A percentile compares a stretch with the other conserved stretches of the same genome.
These are phyloP conservation scores for Lycaena phlaeas DNA, from an alignment of 2,888 invertebrate genomes.

Conservation along the genomic window DNA sequence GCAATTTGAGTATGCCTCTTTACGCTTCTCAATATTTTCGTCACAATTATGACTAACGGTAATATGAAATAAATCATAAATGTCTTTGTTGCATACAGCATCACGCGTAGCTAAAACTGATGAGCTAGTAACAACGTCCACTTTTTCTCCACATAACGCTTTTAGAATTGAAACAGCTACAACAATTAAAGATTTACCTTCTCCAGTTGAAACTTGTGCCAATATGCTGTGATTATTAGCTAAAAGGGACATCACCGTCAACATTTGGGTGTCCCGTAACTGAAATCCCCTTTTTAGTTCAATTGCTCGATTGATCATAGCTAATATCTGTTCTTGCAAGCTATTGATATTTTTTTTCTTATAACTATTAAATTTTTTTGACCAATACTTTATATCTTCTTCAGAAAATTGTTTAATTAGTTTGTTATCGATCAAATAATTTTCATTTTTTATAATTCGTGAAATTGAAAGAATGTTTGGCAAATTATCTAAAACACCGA, in stretches of 20 bases:
- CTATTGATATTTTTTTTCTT: background rate
- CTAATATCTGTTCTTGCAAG: slow-evolving; percentile 1
- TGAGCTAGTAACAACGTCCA: slow-evolving; percentile 10
- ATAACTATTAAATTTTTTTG: background rate
- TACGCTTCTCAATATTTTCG: slow-evolving; percentile 4
- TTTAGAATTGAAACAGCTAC: slow-evolving; percentile 9
- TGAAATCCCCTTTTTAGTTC: slow-evolving; percentile 9
- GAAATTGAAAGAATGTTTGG: background rate
- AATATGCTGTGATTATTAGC: slow-evolving; percentile 3
- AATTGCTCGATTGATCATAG: slow-evolving; percentile 7
- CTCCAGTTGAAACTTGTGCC: slow-evolving; percentile 9
- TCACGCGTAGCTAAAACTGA: slow-evolving; percentile 10
- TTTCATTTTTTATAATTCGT: background rate
- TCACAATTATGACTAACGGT: slow-evolving; percentile 7
- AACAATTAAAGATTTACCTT: slow-evolving; percentile 9
- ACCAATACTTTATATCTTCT: slow-evolving; percentile 6
- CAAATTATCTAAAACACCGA: background rate
- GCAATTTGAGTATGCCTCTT: slow-evolving; percentile 5
- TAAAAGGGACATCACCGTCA: slow-evolving; percentile 6
- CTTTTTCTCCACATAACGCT: slow-evolving; percentile 7
- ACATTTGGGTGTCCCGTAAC: slow-evolving; percentile 7
- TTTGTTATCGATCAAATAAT: slow-evolving; percentile 2
- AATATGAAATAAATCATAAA: slow-evolving; percentile 10
- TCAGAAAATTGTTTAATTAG: background rate
- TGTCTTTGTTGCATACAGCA: slow-evolving; percentile 4